These are phyloP conservation scores for Hyphantria cunea DNA, from an alignment of 1,140 invertebrate species.

Conservation along the genomic window DNA sequence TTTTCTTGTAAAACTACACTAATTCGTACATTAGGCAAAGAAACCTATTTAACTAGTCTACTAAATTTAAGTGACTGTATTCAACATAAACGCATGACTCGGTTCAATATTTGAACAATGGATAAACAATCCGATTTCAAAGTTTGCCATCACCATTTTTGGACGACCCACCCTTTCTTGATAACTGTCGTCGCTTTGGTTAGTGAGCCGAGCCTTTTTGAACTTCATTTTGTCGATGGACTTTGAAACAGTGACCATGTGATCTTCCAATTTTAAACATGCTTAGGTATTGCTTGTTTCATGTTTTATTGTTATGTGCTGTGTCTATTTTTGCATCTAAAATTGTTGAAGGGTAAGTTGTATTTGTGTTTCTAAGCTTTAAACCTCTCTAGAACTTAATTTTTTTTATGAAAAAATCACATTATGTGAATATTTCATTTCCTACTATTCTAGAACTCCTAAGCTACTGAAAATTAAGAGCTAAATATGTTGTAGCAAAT, in stretches of 20 bases:
- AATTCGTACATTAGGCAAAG: background rate
- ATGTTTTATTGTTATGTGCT: constrained; percentile 51
- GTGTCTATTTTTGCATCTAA: constrained; percentile 55
- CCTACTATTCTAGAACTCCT: too few relatives aligned
- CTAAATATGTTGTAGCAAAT: too few relatives aligned
- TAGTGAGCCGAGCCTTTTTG: constrained; percentile 56
- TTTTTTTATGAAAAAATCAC: too few relatives aligned
- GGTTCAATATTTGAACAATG: constrained; percentile 24
- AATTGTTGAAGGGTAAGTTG: constrained; percentile 63
- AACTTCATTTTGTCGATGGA: constrained; percentile 5
- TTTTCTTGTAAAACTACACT: background rate
- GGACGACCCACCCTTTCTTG: constrained; percentile 59
- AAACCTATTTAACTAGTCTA: constrained; percentile 2
- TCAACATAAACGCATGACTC: constrained; percentile 12
- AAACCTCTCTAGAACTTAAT: too few relatives aligned
- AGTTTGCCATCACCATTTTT: constrained; percentile 65
- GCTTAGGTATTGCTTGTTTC: constrained; percentile 61
- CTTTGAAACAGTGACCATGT: constrained; percentile 45
- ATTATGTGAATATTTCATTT: too few relatives aligned
- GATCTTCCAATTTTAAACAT: constrained; percentile 49
- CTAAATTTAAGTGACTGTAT: background rate
- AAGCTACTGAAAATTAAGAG: background rate
- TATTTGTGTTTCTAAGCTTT: too few relatives aligned
- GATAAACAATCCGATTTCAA: constrained; percentile 58
- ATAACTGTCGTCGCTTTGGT: constrained; percentile 62